Evolutionary conservation across 2,797 vertebrate genomes (phyloP).

Genomic region (Valencia hispanica): DNA sequence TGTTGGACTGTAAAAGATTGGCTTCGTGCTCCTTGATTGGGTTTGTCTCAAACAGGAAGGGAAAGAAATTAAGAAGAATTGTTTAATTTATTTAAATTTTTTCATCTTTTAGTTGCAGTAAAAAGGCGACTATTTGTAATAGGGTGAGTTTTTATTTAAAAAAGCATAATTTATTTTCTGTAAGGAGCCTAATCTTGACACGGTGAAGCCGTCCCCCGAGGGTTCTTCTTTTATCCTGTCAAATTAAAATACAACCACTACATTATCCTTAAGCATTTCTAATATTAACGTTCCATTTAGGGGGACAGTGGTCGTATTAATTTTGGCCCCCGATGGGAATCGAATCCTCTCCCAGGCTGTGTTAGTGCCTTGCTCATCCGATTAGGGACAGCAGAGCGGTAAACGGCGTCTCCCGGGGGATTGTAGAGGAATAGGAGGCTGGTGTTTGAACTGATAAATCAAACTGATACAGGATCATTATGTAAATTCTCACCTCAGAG

Average conservation of each 20-base stretch:
- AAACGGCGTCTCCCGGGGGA: slow-evolving; percentile 57
- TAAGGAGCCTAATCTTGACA: slow-evolving; percentile 19
- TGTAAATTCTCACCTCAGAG: slow-evolving; percentile 69
- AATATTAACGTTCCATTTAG: slow-evolving; percentile 46
- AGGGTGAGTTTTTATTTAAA: not conserved
- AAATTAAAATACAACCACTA: slow-evolving; percentile 26
- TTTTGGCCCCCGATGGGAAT: slow-evolving; percentile 53
- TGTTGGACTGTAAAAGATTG: not conserved
- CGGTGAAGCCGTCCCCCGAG: slow-evolving; percentile 28
- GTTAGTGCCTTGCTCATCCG: slow-evolving; percentile 54
- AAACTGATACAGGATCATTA: slow-evolving; percentile 64
- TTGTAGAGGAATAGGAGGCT: slow-evolving; percentile 19
- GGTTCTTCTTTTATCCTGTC: slow-evolving; percentile 19
- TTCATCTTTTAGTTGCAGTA: not conserved
- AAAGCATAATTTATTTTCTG: slow-evolving; percentile 6
- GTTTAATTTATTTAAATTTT: too few relatives aligned
- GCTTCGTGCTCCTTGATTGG: too few relatives aligned
- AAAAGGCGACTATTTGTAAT: not conserved
- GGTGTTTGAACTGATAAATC: slow-evolving; percentile 67
- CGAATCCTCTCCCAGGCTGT: slow-evolving; percentile 46
- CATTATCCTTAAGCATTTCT: slow-evolving; percentile 52
- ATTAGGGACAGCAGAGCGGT: slow-evolving; percentile 55
- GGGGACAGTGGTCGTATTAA: slow-evolving; percentile 20
- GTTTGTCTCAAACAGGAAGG: too few relatives aligned
- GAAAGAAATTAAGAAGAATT: too few relatives aligned